Conservation (phyloP, 2,113 vertebrate species). For the Pitta sordida region DNA sequence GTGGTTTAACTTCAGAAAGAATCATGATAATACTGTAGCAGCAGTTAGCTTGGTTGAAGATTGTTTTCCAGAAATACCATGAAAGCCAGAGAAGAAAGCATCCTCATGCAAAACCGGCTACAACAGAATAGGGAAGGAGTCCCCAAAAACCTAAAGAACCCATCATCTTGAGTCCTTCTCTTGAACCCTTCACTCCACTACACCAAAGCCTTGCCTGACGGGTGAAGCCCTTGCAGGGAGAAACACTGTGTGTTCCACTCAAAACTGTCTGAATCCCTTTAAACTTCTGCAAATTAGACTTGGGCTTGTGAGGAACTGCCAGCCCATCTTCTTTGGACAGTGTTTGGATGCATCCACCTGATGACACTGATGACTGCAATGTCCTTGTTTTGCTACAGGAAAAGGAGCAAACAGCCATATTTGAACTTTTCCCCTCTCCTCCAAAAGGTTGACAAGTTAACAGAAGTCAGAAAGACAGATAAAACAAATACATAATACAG, state of each 20-base stretch:
- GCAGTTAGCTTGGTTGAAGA: not conserved
- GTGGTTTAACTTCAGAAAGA: not conserved
- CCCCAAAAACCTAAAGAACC: not conserved
- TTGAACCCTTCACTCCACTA: not conserved
- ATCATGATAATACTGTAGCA: not conserved
- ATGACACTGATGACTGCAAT: accelerated
- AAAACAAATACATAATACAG: not conserved
- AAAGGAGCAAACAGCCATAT: not conserved
- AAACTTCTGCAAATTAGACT: not conserved
- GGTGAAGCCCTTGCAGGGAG: not conserved
- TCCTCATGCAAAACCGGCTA: not conserved
- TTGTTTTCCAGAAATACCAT: not conserved
- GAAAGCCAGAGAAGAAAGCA: not conserved
- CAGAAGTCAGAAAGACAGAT: not conserved
- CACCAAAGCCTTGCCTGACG: not conserved
- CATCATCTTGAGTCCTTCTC: not conserved
- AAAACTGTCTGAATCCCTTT: not conserved
- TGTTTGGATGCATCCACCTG: not conserved
- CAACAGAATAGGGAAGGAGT: not conserved
- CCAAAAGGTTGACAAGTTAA: not conserved
- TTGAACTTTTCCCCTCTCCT: not conserved
- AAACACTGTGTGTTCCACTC: not conserved
- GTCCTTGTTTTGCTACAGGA: not conserved
- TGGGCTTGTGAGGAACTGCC: not conserved
- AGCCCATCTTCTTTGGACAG: not conserved